These are phyloP conservation scores for Delia radicum DNA, from an alignment of 1,140 invertebrate species.

Conservation along the genomic window DNA sequence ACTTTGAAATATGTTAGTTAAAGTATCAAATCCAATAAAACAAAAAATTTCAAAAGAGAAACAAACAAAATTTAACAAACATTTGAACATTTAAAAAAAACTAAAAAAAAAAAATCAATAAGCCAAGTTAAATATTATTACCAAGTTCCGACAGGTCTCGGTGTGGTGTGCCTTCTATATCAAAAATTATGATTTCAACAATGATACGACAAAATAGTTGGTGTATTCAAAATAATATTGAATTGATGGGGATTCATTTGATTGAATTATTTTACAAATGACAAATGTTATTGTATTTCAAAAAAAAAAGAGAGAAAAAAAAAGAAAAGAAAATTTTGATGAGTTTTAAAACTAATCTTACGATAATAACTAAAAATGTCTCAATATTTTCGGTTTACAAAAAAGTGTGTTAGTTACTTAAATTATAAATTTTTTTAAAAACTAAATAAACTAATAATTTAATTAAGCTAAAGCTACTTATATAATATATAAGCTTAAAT, in stretches of 20 bases:
- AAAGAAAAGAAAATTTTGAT: constrained; percentile 1
- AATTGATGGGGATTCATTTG: background rate
- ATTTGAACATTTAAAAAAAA: background rate
- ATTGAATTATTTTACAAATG: background rate
- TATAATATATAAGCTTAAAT: background rate
- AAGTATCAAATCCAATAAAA: background rate
- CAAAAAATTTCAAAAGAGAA: background rate
- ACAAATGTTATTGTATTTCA: too few species aligned
- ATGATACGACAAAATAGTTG: background rate
- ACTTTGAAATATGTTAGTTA: background rate
- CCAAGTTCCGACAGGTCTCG: constrained; percentile 57
- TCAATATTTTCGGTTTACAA: background rate
- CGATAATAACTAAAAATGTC: background rate
- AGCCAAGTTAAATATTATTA: constrained; percentile 41
- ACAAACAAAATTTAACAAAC: constrained; percentile 5
- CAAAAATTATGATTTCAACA: background rate
- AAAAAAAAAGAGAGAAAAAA: too few species aligned
- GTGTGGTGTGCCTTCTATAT: constrained; percentile 35
- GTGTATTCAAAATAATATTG: background rate
- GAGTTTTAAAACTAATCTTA: constrained; percentile 3
- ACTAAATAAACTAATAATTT: background rate
- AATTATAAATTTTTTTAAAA: background rate
- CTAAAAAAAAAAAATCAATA: constrained; percentile 3
- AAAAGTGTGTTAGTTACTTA: background rate
- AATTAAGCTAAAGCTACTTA: constrained; percentile 21